A percentile compares a stretch with the other conserved stretches of the same genome.
phyloP scores from a whole-genome alignment of 2,888 invertebrate species.

The Thera obeliscata region DNA sequence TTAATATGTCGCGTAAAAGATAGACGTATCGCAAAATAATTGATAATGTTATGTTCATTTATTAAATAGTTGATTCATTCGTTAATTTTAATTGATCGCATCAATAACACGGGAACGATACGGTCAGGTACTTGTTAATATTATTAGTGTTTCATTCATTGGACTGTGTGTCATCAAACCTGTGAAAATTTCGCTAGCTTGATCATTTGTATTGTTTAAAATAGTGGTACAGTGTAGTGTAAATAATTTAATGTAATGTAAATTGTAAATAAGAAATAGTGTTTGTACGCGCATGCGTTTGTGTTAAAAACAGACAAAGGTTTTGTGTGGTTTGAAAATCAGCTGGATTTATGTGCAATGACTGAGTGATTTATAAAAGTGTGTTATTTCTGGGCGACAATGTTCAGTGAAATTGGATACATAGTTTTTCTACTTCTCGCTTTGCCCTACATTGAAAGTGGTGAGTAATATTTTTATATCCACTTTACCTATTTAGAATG shows the following conservation, averaged over 20 bases:
- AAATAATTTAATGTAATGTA: slow-evolving; percentile 74
- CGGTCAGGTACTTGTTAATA: slow-evolving; percentile 59
- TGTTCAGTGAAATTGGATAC: slow-evolving; percentile 87
- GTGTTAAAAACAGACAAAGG: slow-evolving; percentile 85
- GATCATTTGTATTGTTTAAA: slow-evolving; percentile 46
- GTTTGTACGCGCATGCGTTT: slow-evolving; percentile 84
- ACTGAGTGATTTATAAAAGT: slow-evolving; percentile 79
- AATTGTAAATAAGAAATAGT: slow-evolving; percentile 75
- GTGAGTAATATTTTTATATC: slow-evolving; percentile 74
- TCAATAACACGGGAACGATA: slow-evolving; percentile 48
- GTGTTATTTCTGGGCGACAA: slow-evolving; percentile 80
- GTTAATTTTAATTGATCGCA: slow-evolving; percentile 31
- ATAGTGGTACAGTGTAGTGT: slow-evolving; percentile 55
- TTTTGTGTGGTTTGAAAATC: slow-evolving; percentile 85
- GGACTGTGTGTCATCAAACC: slow-evolving; percentile 53
- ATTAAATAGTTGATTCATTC: slow-evolving; percentile 40
- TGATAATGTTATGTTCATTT: slow-evolving; percentile 24
- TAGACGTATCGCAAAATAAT: slow-evolving; percentile 38
- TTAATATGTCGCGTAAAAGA: slow-evolving; percentile 51
- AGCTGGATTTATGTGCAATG: slow-evolving; percentile 84
- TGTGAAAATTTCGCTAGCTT: slow-evolving; percentile 54
- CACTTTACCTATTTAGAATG: slow-evolving; percentile 37
- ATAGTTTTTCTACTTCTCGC: slow-evolving; percentile 87
- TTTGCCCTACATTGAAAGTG: slow-evolving; percentile 88
- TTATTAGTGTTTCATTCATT: slow-evolving; percentile 67